phyloP scores from a whole-genome alignment of 1,140 invertebrate genomes.

The Anastrepha obliqua region DNA sequence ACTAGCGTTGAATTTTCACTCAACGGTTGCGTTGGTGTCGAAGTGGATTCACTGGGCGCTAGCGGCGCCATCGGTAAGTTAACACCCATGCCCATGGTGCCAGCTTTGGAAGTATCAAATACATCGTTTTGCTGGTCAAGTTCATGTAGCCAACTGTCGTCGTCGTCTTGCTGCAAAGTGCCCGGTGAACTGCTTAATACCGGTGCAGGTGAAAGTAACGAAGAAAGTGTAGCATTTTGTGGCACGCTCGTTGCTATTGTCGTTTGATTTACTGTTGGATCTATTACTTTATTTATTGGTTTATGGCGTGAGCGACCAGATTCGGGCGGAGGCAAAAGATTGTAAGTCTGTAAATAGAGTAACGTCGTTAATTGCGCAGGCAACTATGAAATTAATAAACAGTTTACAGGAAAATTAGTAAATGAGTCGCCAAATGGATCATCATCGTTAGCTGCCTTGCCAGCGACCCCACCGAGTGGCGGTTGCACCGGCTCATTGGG shows the following conservation, averaged over 20 bases:
- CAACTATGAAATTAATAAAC: not conserved
- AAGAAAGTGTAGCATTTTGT: conserved; percentile 59
- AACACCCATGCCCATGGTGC: conserved; percentile 58
- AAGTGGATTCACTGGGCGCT: conserved; percentile 67
- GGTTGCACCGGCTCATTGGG: conserved; percentile 80
- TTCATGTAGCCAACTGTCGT: conserved; percentile 70
- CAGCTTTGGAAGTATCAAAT: conserved; percentile 69
- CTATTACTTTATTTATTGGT: conserved; percentile 61
- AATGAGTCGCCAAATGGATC: conserved; percentile 90
- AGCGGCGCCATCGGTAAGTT: conserved; percentile 65
- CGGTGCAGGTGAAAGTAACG: conserved; percentile 63
- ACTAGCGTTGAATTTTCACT: conserved; percentile 37
- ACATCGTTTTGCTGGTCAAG: conserved; percentile 70
- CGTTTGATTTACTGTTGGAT: conserved; percentile 14
- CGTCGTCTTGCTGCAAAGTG: conserved; percentile 63
- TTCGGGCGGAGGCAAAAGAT: conserved; percentile 80
- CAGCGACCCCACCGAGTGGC: conserved; percentile 60
- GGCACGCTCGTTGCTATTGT: not conserved
- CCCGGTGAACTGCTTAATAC: conserved; percentile 60
- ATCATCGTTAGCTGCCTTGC: conserved; percentile 75
- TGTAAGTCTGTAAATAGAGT: conserved; percentile 67
- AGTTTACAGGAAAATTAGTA: conserved; percentile 78
- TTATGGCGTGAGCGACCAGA: conserved; percentile 71
- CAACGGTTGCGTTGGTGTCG: conserved; percentile 64
- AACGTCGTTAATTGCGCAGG: not conserved